phyloP scores from a whole-genome alignment of 2,113 vertebrate species.

The Phoxinus phoxinus region DNA sequence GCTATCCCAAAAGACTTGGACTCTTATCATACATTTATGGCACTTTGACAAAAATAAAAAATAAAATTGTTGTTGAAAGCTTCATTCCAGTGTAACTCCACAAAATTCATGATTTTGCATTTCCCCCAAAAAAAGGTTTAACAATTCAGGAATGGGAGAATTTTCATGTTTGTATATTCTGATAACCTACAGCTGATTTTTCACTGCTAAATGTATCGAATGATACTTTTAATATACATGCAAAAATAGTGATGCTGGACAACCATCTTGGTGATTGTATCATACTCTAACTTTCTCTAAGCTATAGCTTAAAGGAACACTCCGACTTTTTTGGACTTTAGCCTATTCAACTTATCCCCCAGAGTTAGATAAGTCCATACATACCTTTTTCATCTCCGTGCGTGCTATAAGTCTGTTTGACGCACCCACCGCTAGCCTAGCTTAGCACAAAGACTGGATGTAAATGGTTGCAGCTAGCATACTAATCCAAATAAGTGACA shows the following conservation, averaged over 20 bases:
- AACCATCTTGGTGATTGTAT: not conserved
- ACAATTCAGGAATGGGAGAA: not conserved
- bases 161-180: not conserved
- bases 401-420: too few species aligned
- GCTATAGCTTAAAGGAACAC: slow-evolving; percentile 36
- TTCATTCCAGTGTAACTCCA: not conserved
- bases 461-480: too few species aligned
- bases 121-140: not conserved
- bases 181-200: not conserved
- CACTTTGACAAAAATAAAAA: too few species aligned
- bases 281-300: slow-evolving; percentile 1
- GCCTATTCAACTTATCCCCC: too few species aligned
- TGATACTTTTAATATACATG: not conserved
- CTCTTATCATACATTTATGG: too few species aligned
- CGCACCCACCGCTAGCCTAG: too few species aligned
- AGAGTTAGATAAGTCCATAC: too few species aligned
- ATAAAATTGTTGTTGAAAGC: not conserved
- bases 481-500: too few species aligned
- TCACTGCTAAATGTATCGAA: not conserved
- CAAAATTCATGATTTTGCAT: not conserved
- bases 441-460: too few species aligned
- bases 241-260: not conserved
- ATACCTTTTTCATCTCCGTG: too few species aligned
- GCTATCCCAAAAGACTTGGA: too few species aligned
- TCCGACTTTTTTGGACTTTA: too few species aligned